Percentiles rank a stretch among this genome's conserved stretches.
phyloP scores from a whole-genome alignment of 53 echinoderm and acorn worm genomes.

The Henricia sp. region DNA sequence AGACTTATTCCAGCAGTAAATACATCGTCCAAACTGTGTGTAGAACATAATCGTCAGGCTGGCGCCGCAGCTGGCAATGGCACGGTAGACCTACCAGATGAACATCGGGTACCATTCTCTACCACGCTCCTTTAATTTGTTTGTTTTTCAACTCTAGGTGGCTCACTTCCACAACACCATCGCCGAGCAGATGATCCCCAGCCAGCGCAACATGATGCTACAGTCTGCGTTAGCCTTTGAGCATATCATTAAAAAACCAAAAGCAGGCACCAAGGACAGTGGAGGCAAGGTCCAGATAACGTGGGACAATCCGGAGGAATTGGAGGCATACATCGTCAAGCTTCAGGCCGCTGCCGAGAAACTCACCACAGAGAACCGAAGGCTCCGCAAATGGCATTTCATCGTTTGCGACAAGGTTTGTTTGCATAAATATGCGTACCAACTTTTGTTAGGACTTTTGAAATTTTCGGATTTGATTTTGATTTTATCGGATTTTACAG shows the following conservation, averaged over 20 bases:
- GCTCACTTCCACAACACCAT: conserved; percentile 99
- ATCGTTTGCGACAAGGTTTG: conserved; percentile 87
- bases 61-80: too few species aligned
- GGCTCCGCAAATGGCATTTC: conserved; percentile 93
- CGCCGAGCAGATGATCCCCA: conserved; percentile 99
- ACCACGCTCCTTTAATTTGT: too few species aligned
- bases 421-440: too few species aligned
- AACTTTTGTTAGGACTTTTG: too few species aligned
- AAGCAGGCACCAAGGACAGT: conserved; percentile 69
- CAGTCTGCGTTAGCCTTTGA: conserved; percentile 96
- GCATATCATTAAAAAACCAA: conserved; percentile 97
- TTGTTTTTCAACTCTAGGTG: conserved; percentile 65
- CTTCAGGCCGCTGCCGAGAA: conserved; percentile 96
- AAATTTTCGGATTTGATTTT: too few species aligned
- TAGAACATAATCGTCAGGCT: too few species aligned
- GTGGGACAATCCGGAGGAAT: conserved; percentile 99
- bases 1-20: too few species aligned
- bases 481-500: too few species aligned
- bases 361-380: conserved; percentile 92
- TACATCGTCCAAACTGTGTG: too few species aligned
- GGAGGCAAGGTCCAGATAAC: conserved; percentile 91
- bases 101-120: too few species aligned
- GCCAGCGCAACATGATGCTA: conserved; percentile 99
- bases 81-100: too few species aligned
- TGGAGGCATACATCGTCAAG: conserved; percentile 94